Conservation (phyloP, 2,797 vertebrate genomes). For the Avahi laniger region DNA sequence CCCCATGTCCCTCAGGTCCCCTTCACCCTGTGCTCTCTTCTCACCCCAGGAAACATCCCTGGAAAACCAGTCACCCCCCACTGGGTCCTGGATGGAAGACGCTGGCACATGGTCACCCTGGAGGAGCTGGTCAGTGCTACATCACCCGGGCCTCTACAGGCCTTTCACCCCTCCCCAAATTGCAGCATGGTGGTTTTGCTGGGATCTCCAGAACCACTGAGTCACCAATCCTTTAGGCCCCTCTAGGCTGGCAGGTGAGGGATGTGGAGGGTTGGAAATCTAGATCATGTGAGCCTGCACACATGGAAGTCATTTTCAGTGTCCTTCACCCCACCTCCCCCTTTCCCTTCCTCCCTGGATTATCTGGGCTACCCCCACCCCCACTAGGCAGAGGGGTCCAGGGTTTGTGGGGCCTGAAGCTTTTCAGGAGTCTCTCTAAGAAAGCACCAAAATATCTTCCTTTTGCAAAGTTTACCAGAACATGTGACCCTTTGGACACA, state of each 20-base stretch:
- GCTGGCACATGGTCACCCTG: background rate
- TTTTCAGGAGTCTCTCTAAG: background rate
- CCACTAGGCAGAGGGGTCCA: background rate
- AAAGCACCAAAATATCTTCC: background rate
- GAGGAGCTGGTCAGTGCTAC: slow-evolving; percentile 66
- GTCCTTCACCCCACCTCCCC: background rate
- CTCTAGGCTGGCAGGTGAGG: background rate
- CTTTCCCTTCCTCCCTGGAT: background rate
- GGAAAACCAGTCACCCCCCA: slow-evolving; percentile 61
- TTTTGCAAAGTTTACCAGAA: background rate
- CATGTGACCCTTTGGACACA: background rate
- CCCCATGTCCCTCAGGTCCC: background rate
- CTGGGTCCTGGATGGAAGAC: slow-evolving; percentile 58
- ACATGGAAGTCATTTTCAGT: slow-evolving; percentile 68
- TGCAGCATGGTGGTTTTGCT: background rate
- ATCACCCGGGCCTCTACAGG: too few species aligned
- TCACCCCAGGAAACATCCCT: slow-evolving; percentile 17
- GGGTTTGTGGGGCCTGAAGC: background rate
- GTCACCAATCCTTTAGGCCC: background rate
- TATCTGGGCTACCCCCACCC: background rate
- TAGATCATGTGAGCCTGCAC: background rate
- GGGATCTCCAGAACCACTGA: background rate
- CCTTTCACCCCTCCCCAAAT: background rate
- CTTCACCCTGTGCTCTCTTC: slow-evolving; percentile 31
- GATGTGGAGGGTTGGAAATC: background rate